phyloP scores from a whole-genome alignment of 2,797 vertebrate genomes.

The Myoxocephalus aenaeus region DNA sequence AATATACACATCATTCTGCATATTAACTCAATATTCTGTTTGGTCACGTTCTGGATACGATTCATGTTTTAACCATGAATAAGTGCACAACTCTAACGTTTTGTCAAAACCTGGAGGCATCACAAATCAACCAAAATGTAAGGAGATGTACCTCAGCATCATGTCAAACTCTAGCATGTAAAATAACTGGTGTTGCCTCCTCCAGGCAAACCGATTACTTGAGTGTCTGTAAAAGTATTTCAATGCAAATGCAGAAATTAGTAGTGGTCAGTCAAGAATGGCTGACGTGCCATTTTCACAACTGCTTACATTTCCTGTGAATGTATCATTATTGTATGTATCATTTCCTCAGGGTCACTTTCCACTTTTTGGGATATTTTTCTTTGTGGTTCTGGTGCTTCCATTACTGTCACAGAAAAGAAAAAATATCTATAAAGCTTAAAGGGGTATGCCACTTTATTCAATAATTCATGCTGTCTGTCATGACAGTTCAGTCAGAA shows the following conservation, averaged over 20 bases:
- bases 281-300: constrained; percentile 51
- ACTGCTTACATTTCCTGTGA: constrained; percentile 64
- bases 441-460: background rate
- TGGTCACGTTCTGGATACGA: background rate
- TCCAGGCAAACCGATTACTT: constrained; percentile 3
- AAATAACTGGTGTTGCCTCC: constrained; percentile 3
- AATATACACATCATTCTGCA: background rate
- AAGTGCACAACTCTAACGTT: background rate
- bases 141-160: background rate
- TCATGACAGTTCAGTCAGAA: constrained; percentile 3
- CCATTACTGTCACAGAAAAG: constrained; percentile 1
- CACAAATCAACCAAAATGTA: background rate
- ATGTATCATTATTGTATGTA: constrained; percentile 16
- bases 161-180: background rate
- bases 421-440: background rate
- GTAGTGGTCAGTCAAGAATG: constrained; percentile 19
- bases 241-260: constrained; percentile 5
- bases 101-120: background rate
- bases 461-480: constrained; percentile 8
- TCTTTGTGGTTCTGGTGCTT: constrained; percentile 28
- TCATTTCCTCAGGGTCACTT: constrained; percentile 43
- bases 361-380: constrained; percentile 21
- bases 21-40: constrained; percentile 4
- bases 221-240: constrained; percentile 12
- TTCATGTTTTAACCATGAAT: background rate